Conservation (phyloP, 2,113 vertebrate species). For the Myrmecobius fasciatus region DNA sequence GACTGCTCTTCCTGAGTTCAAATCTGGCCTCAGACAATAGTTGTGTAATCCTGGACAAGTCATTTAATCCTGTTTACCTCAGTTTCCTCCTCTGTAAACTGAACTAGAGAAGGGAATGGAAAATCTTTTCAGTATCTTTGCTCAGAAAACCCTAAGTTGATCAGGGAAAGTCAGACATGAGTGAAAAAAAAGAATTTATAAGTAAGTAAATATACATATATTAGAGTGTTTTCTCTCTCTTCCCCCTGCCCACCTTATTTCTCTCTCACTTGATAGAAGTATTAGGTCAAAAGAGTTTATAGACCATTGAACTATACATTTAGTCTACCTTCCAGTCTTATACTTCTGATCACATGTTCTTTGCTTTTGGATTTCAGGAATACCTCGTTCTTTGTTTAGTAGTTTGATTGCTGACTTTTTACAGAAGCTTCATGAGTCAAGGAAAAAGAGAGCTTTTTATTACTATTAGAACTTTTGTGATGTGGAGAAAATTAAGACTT, state of each 20-base stretch:
- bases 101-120: neutral
- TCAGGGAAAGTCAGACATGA: neutral
- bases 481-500: neutral
- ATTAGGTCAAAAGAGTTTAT: neutral
- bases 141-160: neutral
- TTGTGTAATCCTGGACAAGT: neutral
- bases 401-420: neutral
- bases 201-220: neutral
- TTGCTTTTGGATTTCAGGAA: neutral
- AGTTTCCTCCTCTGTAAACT: neutral
- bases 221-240: neutral
- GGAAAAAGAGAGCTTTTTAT: neutral
- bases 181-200: neutral
- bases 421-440: neutral
- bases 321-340: neutral
- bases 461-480: neutral
- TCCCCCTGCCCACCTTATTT: too few species aligned
- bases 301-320: neutral
- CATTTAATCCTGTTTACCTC: neutral
- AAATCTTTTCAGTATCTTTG: neutral
- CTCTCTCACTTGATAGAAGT: neutral
- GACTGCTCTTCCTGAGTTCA: neutral
- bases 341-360: neutral
- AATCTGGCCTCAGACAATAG: neutral
- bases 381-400: neutral